A percentile compares a stretch with the other conserved stretches of the same genome.
Conservation (phyloP, 2,888 invertebrate genomes). For the Caenorhabditis imperialis region DNA sequence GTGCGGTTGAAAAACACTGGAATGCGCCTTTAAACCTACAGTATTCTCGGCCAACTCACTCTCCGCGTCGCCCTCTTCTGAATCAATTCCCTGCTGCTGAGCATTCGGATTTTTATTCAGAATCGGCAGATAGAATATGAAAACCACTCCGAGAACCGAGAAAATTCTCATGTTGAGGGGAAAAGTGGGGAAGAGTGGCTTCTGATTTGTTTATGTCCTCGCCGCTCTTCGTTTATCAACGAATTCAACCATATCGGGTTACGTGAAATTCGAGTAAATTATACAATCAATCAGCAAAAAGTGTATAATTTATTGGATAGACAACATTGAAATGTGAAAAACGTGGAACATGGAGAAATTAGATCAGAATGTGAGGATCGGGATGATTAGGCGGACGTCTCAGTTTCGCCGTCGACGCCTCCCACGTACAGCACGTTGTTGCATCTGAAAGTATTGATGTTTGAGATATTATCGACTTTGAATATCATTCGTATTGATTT, state of each 20-base stretch:
- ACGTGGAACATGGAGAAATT: background rate
- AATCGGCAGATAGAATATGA: slow-evolving; percentile 19
- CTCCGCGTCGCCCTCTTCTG: slow-evolving; percentile 52
- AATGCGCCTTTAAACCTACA: slow-evolving; percentile 8
- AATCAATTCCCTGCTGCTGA: slow-evolving; percentile 39
- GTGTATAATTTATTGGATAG: slow-evolving; percentile 1
- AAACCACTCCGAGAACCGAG: background rate
- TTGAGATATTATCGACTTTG: background rate
- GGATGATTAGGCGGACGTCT: slow-evolving; percentile 19
- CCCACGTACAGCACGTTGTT: slow-evolving; percentile 74
- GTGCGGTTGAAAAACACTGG: slow-evolving; percentile 60
- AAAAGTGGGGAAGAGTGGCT: background rate
- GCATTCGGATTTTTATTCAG: background rate
- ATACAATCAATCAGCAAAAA: too few species aligned
- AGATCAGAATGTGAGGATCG: slow-evolving; percentile 3
- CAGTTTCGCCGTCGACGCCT: slow-evolving; percentile 32
- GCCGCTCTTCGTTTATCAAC: slow-evolving; percentile 1
- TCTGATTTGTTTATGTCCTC: slow-evolving; percentile 6
- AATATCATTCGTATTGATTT: background rate
- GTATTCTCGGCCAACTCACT: too few species aligned
- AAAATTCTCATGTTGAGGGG: slow-evolving; percentile 11
- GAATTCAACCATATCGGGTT: slow-evolving; percentile 5
- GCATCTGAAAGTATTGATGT: slow-evolving; percentile 65
- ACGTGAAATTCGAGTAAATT: slow-evolving; percentile 3
- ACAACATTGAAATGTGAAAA: too few species aligned